phyloP scores from a whole-genome alignment of 2,797 vertebrate species.

The Orestias chungarensis region DNA sequence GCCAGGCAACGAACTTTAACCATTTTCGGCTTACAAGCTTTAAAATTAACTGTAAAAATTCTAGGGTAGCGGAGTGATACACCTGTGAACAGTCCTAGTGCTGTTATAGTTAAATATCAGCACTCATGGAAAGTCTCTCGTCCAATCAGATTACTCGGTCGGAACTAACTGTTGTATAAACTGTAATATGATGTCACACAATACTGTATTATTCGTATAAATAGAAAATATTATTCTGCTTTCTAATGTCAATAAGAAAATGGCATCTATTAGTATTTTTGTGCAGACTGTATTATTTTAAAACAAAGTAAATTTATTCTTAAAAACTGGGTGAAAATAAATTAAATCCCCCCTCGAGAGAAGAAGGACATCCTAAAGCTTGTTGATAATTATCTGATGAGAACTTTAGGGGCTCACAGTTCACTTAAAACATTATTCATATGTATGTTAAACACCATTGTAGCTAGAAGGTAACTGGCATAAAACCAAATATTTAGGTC shows the following conservation, averaged over 20 bases:
- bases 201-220: not conserved
- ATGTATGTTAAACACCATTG: not conserved
- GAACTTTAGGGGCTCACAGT: not conserved
- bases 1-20: no score
- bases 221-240: not conserved
- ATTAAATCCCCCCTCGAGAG: not conserved
- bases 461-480: not conserved
- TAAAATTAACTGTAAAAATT: no score
- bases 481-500: slow-evolving; percentile 36
- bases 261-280: not conserved
- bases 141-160: no score
- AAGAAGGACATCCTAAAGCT: not conserved
- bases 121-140: no score
- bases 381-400: not conserved
- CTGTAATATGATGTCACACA: not conserved
- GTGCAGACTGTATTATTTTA: not conserved
- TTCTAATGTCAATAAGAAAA: not conserved
- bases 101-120: no score
- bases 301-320: not conserved
- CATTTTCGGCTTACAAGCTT: no score
- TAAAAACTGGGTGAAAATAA: not conserved
- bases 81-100: no score
- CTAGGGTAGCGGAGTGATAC: no score
- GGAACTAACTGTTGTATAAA: no score
- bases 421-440: not conserved